Evolutionary conservation across 2,888 invertebrate species (phyloP).

Genomic region (Portevinia maculata): DNA sequence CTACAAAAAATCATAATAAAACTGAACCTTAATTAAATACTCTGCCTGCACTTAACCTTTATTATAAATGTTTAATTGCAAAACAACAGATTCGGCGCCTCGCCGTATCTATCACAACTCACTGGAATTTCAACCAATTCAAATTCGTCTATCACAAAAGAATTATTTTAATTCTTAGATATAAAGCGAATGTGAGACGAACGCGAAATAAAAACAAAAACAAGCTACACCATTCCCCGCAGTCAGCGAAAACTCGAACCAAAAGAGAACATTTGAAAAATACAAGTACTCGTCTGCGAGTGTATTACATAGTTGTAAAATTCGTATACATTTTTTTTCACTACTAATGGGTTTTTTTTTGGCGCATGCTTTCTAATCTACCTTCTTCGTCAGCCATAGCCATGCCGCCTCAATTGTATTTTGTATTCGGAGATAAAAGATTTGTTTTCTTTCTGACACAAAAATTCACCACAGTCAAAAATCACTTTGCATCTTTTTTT

Average conservation of each 20-base stretch:
- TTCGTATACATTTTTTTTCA: conserved; percentile 28
- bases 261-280: conserved; percentile 30
- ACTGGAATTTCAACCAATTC: too few relatives aligned
- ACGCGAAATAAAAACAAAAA: conserved; percentile 5
- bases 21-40: too few relatives aligned
- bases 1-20: too few relatives aligned
- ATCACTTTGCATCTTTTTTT: conserved; percentile 28
- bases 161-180: too few relatives aligned
- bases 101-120: too few relatives aligned
- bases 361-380: conserved; percentile 60
- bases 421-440: conserved; percentile 30
- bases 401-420: conserved; percentile 46
- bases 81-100: too few relatives aligned
- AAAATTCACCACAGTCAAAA: conserved; percentile 47
- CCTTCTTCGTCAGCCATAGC: conserved; percentile 66
- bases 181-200: too few relatives aligned
- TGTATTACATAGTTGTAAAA: conserved; percentile 46
- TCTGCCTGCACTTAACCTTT: too few relatives aligned
- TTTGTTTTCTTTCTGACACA: conserved; percentile 12
- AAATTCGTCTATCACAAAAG: too few relatives aligned
- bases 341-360: conserved; percentile 27
- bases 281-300: conserved; percentile 41
- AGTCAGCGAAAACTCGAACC: neutral
- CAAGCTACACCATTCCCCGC: neutral
- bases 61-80: too few relatives aligned